These are phyloP conservation scores for Calameuta idolon DNA, from an alignment of 2,888 invertebrate genomes.

Conservation along the genomic window DNA sequence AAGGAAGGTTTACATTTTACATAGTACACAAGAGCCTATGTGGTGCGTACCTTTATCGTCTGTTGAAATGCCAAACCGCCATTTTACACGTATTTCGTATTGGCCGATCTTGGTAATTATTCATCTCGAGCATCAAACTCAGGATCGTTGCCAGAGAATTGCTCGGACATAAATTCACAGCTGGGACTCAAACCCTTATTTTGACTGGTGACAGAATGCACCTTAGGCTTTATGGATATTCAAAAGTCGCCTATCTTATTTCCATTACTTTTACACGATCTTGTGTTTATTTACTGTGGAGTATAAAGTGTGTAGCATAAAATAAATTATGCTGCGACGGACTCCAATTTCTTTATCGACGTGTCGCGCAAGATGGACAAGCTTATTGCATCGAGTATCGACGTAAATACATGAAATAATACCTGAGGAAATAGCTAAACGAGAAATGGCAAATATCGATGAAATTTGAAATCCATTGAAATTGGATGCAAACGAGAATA, in stretches of 20 bases:
- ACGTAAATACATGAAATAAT: background rate
- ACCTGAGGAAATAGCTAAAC: background rate
- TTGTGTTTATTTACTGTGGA: background rate
- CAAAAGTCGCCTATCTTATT: background rate
- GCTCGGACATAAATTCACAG: background rate
- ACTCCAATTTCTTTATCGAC: background rate
- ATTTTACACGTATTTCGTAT: background rate
- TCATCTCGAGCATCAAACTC: background rate
- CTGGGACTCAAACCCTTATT: background rate
- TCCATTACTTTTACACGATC: background rate
- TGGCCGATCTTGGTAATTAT: background rate
- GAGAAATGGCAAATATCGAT: background rate
- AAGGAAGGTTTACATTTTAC: background rate
- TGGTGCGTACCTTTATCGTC: background rate
- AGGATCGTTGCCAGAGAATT: background rate
- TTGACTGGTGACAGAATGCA: background rate
- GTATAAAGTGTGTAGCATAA: background rate
- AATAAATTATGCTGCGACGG: background rate
- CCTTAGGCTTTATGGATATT: background rate
- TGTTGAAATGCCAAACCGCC: background rate
- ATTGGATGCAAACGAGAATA: too few species aligned
- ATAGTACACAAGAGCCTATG: background rate
- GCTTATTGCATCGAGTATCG: too few species aligned
- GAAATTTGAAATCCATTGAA: background rate
- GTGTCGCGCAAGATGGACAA: background rate